A percentile compares a stretch with the other conserved stretches of the same genome.
phyloP scores from a whole-genome alignment of 2,797 vertebrate species.

The Hydrocynus forskahlii region DNA sequence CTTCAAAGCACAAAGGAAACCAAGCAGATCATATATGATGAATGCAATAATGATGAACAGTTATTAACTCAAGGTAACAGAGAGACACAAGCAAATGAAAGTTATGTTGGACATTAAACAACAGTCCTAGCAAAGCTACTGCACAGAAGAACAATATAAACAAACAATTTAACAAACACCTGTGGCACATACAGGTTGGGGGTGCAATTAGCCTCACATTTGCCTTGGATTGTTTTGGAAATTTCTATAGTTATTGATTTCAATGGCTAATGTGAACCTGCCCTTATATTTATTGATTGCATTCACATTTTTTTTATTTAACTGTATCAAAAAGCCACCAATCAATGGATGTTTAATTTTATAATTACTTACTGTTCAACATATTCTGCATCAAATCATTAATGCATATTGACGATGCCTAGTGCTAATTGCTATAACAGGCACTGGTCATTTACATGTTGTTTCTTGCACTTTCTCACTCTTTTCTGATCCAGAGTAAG shows the following conservation, averaged over 20 bases:
- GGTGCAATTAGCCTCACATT: neutral
- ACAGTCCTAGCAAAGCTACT: neutral
- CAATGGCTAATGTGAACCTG: conserved; percentile 33
- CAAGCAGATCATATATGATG: no score
- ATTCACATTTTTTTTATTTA: conserved; percentile 31
- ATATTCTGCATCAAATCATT: neutral
- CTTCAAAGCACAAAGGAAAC: no score
- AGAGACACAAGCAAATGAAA: no score
- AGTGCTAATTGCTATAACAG: neutral
- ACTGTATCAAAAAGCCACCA: neutral
- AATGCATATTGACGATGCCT: no score
- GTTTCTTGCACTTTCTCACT: neutral
- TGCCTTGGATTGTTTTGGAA: conserved; percentile 34
- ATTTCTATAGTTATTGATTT: conserved; percentile 48
- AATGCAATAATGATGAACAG: no score
- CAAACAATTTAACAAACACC: neutral
- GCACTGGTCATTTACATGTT: neutral
- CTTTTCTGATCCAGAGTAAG: conserved; percentile 79
- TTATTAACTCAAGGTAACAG: no score
- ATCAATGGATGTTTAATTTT: no score
- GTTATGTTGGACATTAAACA: no score
- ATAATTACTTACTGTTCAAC: conserved; percentile 7
- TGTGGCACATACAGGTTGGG: neutral
- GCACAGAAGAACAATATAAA: neutral
- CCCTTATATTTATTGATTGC: conserved; percentile 33